These are phyloP conservation scores for Pristis pectinata DNA, from an alignment of 2,797 vertebrate genomes.

Conservation along the genomic window DNA sequence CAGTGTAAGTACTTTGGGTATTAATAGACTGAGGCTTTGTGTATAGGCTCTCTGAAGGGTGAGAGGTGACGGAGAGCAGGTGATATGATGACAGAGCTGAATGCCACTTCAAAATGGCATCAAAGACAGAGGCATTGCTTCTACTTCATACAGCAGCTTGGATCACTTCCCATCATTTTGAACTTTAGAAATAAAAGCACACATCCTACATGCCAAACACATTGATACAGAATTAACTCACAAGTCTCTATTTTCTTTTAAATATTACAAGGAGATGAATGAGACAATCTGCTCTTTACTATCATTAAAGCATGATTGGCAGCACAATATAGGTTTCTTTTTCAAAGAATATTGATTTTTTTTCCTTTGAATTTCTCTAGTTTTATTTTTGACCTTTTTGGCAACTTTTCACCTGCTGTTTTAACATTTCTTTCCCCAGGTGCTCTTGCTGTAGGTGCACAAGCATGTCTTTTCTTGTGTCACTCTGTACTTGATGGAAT, in stretches of 20 bases:
- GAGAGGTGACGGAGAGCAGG: background rate
- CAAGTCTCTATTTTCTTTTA: background rate
- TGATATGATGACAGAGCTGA: background rate
- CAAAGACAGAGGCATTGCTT: background rate
- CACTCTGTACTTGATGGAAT: background rate
- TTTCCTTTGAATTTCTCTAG: background rate
- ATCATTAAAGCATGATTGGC: background rate
- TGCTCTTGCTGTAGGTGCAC: background rate
- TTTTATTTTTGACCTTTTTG: background rate
- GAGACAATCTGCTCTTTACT: background rate
- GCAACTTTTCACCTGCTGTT: background rate
- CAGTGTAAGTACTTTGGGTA: background rate
- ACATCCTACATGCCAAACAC: background rate
- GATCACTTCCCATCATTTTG: background rate
- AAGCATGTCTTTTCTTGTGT: background rate
- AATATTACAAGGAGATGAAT: background rate
- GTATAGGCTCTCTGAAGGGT: background rate
- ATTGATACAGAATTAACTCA: background rate
- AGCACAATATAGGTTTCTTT: background rate
- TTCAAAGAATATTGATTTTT: background rate
- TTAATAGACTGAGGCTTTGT: background rate
- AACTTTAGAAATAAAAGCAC: background rate
- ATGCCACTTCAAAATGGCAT: background rate
- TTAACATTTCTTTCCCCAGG: background rate
- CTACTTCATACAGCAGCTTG: background rate